A percentile compares a stretch with the other conserved stretches of the same genome.
These are phyloP conservation scores for Colinus virginianus DNA, from an alignment of 2,113 vertebrate species.

Conservation along the genomic window DNA sequence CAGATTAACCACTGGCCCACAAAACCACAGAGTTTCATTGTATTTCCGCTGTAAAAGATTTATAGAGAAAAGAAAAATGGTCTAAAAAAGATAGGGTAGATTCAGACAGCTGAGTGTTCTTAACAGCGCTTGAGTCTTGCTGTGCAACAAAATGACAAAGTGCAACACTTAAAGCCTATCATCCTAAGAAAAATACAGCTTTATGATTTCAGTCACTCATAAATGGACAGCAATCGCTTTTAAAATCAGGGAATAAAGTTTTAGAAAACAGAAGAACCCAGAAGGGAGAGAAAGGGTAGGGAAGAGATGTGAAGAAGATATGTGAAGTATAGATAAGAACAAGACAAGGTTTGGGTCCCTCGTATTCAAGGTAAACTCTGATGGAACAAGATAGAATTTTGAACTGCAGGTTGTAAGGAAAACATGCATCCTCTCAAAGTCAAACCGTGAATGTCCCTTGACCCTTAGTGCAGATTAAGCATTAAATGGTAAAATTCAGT, in stretches of 20 bases:
- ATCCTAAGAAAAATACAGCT: background rate
- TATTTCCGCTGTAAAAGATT: background rate
- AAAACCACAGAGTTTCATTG: background rate
- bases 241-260: background rate
- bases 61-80: background rate
- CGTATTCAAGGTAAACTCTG: background rate
- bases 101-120: background rate
- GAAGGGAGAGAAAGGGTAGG: background rate
- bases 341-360: background rate
- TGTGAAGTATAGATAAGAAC: background rate
- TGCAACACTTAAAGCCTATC: background rate
- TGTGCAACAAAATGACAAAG: background rate
- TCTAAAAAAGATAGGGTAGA: background rate
- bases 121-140: background rate
- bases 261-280: background rate
- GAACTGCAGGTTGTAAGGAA: background rate
- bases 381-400: background rate
- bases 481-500: background rate
- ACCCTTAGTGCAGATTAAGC: background rate
- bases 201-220: background rate
- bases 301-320: background rate
- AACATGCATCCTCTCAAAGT: background rate
- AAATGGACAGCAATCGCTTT: background rate
- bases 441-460: background rate
- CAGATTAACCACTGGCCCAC: background rate